Evolutionary conservation across 1,140 invertebrate species (phyloP), one percentile per base, ranked within the genome.

Genomic region (Cydia fagiglandana): DNA sequence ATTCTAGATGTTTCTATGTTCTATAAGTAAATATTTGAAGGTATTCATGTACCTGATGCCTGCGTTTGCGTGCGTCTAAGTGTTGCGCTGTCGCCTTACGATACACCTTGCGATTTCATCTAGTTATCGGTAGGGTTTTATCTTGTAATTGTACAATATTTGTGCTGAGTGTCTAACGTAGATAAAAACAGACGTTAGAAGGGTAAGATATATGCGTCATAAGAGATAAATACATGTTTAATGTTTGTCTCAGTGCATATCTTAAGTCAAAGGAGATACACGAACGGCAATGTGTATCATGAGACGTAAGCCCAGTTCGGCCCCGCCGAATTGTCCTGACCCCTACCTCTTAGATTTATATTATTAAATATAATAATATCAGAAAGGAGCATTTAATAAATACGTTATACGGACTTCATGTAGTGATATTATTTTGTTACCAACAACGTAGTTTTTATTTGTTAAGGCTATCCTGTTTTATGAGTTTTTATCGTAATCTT

Each of bases 351-450:
- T 90, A 90, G 86, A 84, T 83, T 85, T 61, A 61, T 61, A 61
- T 24, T 61, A 61, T 61, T 24, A 61, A 61, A 61, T 17, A 83
- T 85, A 89, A 76, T 87, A 84, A 88, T 84, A 86, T 86, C 82
- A 81, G 73, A 82, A 79, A 81, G 78, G 81, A 87, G 87, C 88
- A 90, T 90, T 90, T 90, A 88, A 85, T 88, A 81, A 81, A 83
- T 78, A 80, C 56, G 77, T 81, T 81, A 82, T 78, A 84, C 79
- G 75, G 75, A 83, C 77, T 83, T 82, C 77, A 80, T 84, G 83
- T 89, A 91, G 89, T 89, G 87, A 91, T 91, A 89, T 87, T 83
- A 84, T 87, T 89, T 86, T 81, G 89, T 91, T 91, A 91, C 89
- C 89, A 90, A 83, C 73, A 86, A 82, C 78, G 76, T 88, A 88